Percentiles rank a stretch among this genome's conserved stretches.
phyloP scores from a whole-genome alignment of 1,140 invertebrate genomes.

The Megathymus violae region DNA sequence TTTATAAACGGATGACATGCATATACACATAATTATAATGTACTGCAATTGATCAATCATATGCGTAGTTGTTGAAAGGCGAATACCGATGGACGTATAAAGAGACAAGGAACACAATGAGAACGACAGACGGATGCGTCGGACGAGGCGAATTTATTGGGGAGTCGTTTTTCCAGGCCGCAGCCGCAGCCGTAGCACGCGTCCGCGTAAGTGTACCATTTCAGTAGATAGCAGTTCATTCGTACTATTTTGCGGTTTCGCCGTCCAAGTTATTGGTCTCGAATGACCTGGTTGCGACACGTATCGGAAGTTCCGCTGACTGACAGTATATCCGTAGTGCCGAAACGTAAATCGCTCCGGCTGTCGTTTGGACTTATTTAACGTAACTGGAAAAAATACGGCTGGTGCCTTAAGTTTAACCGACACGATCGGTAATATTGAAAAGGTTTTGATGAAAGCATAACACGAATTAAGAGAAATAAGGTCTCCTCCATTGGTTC shows the following conservation, averaged over 20 bases:
- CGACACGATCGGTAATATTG: background rate
- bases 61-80: no score
- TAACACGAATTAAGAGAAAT: no score
- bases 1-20: no score
- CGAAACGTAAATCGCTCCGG: slow-evolving; percentile 35
- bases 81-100: no score
- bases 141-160: no score
- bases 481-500: no score
- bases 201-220: slow-evolving; percentile 19
- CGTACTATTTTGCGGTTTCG: slow-evolving; percentile 67
- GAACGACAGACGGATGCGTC: no score
- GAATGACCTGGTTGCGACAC: slow-evolving; percentile 73
- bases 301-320: slow-evolving; percentile 64
- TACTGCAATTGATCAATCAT: no score
- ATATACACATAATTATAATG: no score
- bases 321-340: slow-evolving; percentile 52
- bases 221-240: slow-evolving; percentile 53
- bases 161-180: no score
- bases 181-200: background rate
- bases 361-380: slow-evolving; percentile 1
- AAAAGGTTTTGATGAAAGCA: background rate
- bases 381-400: background rate
- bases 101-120: no score
- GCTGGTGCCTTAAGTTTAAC: background rate
- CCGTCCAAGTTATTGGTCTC: slow-evolving; percentile 67